Evolutionary conservation across 2,888 invertebrate species (phyloP).

Genomic region (Dryadula phaetusa): DNA sequence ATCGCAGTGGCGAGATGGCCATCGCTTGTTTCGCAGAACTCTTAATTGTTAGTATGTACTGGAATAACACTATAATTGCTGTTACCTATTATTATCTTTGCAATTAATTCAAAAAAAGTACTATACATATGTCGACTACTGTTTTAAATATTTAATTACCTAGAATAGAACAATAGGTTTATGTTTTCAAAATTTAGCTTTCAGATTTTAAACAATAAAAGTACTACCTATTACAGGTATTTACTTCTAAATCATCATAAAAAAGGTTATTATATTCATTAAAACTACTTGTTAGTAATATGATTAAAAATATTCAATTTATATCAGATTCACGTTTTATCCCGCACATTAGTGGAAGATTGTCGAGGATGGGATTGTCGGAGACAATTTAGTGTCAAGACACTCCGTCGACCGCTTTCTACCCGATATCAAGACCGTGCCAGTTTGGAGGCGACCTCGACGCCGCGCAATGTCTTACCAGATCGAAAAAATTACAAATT

Average conservation of each 20-base stretch:
- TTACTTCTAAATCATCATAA: background rate
- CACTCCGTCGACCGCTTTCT: no score
- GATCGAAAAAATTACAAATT: no score
- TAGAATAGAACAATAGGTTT: constrained; percentile 1
- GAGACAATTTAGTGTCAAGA: no score
- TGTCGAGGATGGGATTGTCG: no score
- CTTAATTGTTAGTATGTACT: constrained; percentile 55
- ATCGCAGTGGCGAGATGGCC: constrained; percentile 58
- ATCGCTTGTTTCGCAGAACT: constrained; percentile 63
- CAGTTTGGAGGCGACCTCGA: no score
- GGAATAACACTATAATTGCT: constrained; percentile 30
- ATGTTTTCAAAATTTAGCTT: constrained; percentile 1
- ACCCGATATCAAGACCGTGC: no score
- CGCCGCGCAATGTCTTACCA: no score
- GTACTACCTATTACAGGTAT: background rate
- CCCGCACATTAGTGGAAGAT: no score
- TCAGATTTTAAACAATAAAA: background rate
- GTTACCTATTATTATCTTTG: constrained; percentile 15
- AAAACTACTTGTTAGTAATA: no score
- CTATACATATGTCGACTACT: background rate
- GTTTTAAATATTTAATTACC: constrained; percentile 5
- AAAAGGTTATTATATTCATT: background rate
- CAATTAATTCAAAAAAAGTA: constrained; percentile 16
- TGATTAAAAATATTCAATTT: no score
- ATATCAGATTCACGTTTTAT: no score